Evolutionary conservation across 92 coral and sea anemone genomes (phyloP).

Genomic region (Parazoanthus atlanticus): DNA sequence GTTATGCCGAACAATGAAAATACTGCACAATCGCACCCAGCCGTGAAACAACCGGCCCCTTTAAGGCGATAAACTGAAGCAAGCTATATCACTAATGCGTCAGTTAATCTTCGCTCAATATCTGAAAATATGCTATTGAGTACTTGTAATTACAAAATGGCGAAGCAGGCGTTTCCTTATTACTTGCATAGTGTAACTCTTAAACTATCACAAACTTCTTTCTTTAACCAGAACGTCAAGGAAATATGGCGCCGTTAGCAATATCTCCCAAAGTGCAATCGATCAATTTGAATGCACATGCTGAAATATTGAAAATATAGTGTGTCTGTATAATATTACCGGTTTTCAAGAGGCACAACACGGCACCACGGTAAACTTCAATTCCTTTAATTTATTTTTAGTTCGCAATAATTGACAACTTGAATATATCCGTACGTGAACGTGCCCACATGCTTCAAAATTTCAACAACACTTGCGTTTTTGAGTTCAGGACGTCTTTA

Average conservation of each 20-base stretch:
- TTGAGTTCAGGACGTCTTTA: background rate
- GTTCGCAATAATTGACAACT: background rate
- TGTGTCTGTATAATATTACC: background rate
- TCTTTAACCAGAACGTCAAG: background rate
- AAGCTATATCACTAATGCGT: background rate
- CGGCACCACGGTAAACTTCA: background rate
- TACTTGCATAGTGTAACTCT: background rate
- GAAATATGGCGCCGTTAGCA: background rate
- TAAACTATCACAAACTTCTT: no score
- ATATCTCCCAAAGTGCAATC: background rate
- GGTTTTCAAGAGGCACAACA: background rate
- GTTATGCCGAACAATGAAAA: background rate
- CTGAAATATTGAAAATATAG: background rate
- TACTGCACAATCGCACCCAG: background rate
- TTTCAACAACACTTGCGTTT: background rate
- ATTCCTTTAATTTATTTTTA: background rate
- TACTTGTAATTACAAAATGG: background rate
- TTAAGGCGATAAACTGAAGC: background rate
- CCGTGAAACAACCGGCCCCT: background rate
- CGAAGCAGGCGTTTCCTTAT: no score
- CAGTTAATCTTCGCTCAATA: background rate
- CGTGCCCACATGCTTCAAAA: background rate
- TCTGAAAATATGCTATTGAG: no score
- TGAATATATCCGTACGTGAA: background rate
- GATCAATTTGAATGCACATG: background rate